Evolutionary conservation across 2,113 vertebrate species (phyloP), one percentile per base, ranked within the genome.

Genomic region (Serilophus lunatus): DNA sequence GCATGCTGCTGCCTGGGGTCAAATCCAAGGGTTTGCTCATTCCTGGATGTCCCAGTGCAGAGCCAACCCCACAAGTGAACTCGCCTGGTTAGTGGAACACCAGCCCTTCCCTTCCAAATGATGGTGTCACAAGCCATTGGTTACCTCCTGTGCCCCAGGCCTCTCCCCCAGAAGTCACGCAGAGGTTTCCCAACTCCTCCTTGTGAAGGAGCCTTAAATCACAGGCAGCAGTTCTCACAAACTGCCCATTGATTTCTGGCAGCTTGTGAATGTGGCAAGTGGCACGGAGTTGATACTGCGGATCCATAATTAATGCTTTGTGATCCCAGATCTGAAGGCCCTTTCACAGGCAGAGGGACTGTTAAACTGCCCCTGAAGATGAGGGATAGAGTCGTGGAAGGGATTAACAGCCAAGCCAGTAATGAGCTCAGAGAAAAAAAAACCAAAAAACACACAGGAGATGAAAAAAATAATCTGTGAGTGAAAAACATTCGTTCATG

Each of bases 251-350:
- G 95, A 93, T 94, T 95, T 88, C 88, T 71, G 66, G 80, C 92
- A 92, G 92, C 94, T 71, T 36, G 50, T 0, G 2, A 61, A 79
- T 76, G 85, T 69, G 45, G 90, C 84, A 61, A 96, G 96, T 85
- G 92, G 88, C 95, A 82, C 15, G 1, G 88, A 69, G 77, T 81
- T 94, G 96, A 93, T 97, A 95, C 80, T 92, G 86, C 77, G 93
- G 92, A 95, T 95, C 91, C 83, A 94, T 96, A 97, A 93, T 95
- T 96, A 96, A 95, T 94, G 95, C 60, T 83, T 91, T 96, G 80
- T 96, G 96, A 96, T 95, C 88, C 92, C 95, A 92, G 82, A 97
- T 97, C 95, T 95, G 83, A 95, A 94, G 92, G 95, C 51, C 72
- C 72, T 96, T 95, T 96, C 53, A 44, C 88, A 86, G 72, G 81